These are phyloP conservation scores for Phylloscopus collybita DNA, from an alignment of 2,797 vertebrate species.

Conservation along the genomic window DNA sequence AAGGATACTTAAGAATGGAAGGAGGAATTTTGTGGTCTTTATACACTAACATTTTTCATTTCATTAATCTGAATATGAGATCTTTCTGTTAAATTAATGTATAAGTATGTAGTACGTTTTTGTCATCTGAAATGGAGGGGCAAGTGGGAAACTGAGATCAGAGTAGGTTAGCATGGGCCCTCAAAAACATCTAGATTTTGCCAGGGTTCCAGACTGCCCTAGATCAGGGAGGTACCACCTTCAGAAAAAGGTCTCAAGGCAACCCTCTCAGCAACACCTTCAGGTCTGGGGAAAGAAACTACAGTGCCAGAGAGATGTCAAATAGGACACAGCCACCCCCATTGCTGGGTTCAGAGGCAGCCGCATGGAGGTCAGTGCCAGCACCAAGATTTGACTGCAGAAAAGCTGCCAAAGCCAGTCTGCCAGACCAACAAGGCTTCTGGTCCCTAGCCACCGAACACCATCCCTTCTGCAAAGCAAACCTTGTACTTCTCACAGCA, in stretches of 20 bases:
- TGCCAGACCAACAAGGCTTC: neutral
- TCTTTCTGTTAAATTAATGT: neutral
- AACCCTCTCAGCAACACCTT: neutral
- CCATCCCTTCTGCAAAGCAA: neutral
- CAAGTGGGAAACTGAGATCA: fast-evolving
- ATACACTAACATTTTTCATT: neutral
- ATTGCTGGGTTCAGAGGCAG: fast-evolving
- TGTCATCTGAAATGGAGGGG: neutral
- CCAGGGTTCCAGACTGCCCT: neutral
- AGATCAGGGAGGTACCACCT: neutral
- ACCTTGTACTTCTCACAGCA: neutral
- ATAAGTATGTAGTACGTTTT: neutral
- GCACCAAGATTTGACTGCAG: neutral
- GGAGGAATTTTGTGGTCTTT: neutral
- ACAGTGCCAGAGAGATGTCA: neutral
- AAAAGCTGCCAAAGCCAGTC: neutral
- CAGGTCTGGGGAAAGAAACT: neutral
- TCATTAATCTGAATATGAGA: neutral
- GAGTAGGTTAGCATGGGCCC: neutral
- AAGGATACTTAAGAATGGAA: neutral
- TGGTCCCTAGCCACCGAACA: neutral
- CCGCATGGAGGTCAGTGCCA: fast-evolving
- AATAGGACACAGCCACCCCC: neutral
- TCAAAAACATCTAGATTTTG: neutral
- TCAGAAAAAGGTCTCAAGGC: neutral